These are phyloP conservation scores for Achatina immaculata DNA, from an alignment of 1,140 invertebrate species.

Conservation along the genomic window DNA sequence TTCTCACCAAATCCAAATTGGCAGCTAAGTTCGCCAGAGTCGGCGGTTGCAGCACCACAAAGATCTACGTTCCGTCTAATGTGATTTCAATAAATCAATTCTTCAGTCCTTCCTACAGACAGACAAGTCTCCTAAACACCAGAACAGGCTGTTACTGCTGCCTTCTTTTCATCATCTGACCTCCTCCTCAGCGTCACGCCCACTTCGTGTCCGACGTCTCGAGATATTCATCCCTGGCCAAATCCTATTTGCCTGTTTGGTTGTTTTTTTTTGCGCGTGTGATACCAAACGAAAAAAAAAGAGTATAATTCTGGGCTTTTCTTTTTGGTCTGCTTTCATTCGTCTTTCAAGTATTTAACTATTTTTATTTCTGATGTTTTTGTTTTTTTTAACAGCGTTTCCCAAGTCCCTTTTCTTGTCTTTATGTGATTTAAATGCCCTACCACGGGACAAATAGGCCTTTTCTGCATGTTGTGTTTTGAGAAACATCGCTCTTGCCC, in stretches of 20 bases:
- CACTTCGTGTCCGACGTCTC: background rate
- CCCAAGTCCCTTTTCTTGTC: too few species aligned
- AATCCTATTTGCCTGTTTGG: background rate
- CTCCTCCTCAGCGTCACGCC: background rate
- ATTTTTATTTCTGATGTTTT: too few species aligned
- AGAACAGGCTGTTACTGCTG: background rate
- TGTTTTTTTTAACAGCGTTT: too few species aligned
- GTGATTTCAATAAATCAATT: background rate
- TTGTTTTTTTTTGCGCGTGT: background rate
- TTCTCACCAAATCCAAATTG: constrained; percentile 7
- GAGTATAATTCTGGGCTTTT: too few species aligned
- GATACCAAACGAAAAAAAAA: background rate
- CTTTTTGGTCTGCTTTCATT: too few species aligned
- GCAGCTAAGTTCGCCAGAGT: background rate
- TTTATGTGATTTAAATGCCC: too few species aligned
- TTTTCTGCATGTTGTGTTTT: too few species aligned
- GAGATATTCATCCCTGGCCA: background rate
- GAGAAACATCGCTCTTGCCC: too few species aligned
- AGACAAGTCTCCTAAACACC: background rate
- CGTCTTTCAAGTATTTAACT: too few species aligned
- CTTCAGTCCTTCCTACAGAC: background rate
- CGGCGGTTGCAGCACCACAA: background rate
- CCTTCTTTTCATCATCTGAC: background rate
- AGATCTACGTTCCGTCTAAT: background rate
- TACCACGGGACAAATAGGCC: too few species aligned